A percentile compares a stretch with the other conserved stretches of the same genome.
Evolutionary conservation across 2,797 vertebrate genomes (phyloP).

Genomic region (Chaetodon trifasciatus): DNA sequence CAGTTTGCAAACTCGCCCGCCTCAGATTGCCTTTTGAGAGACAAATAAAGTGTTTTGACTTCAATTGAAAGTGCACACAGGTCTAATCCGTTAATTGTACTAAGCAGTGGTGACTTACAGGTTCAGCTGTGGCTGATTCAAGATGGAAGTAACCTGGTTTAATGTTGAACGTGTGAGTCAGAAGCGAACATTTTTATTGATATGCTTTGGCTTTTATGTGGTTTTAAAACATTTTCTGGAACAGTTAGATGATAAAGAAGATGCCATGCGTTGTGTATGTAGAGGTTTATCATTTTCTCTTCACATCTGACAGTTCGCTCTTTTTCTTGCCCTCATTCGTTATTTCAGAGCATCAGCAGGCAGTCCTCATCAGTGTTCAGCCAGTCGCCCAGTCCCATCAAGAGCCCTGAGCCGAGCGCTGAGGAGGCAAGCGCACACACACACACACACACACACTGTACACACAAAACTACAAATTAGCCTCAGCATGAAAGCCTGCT

Average conservation of each 20-base stretch:
- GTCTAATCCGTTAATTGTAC: background rate
- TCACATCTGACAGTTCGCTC: background rate
- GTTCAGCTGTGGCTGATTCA: background rate
- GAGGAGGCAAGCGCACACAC: conserved; percentile 63
- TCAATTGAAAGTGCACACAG: background rate
- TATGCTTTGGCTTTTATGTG: background rate
- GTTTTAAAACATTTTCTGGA: background rate
- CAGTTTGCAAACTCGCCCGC: background rate
- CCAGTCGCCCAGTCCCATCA: conserved; percentile 76
- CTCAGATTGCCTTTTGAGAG: background rate
- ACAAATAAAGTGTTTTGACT: background rate
- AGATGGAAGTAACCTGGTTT: background rate
- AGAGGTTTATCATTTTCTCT: background rate
- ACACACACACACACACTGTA: conserved; percentile 21
- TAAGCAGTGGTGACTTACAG: background rate
- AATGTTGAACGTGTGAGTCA: background rate
- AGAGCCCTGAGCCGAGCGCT: conserved; percentile 71
- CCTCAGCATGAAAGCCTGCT: background rate
- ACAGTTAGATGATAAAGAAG: background rate
- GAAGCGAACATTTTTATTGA: background rate
- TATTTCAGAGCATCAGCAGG: conserved; percentile 70
- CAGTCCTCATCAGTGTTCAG: conserved; percentile 76
- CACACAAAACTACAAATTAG: background rate
- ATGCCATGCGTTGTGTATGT: background rate
- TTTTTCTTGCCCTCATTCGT: background rate